Percentiles rank a stretch among this genome's conserved stretches.
phyloP scores from a whole-genome alignment of 2,797 vertebrate species.

The Sparus aurata region DNA sequence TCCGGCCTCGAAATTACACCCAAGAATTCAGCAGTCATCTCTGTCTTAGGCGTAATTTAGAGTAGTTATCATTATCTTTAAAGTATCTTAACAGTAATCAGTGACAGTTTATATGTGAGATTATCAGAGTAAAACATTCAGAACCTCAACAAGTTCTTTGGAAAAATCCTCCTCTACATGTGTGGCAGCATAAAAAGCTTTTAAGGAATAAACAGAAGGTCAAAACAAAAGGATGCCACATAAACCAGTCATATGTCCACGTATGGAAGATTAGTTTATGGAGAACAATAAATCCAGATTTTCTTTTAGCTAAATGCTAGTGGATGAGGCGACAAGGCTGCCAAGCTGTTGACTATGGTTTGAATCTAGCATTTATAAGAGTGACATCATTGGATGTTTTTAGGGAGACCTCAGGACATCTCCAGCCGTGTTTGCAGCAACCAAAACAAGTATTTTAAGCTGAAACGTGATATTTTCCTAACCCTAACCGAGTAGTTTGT shows the following conservation, averaged over 20 bases:
- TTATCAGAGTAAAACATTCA: neutral
- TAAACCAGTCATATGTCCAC: neutral
- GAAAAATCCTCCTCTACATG: neutral
- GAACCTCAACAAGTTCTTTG: neutral
- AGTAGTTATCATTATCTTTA: constrained; percentile 22
- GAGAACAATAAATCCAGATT: neutral
- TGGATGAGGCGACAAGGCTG: too few relatives aligned
- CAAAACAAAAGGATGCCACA: neutral
- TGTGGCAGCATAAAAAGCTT: neutral
- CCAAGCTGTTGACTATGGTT: too few relatives aligned
- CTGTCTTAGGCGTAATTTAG: constrained; percentile 23
- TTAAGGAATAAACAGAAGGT: neutral
- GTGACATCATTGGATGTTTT: too few relatives aligned
- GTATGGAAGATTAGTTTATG: neutral
- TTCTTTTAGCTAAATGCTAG: neutral
- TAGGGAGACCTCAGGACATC: too few relatives aligned
- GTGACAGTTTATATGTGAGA: neutral
- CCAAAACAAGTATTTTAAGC: too few relatives aligned
- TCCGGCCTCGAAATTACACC: constrained; percentile 44
- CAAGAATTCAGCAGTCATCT: constrained; percentile 21
- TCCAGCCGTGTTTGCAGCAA: too few relatives aligned
- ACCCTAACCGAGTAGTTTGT: too few relatives aligned
- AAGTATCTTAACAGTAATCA: constrained; percentile 3
- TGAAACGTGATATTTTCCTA: too few relatives aligned
- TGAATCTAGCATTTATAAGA: too few relatives aligned